phyloP scores from a whole-genome alignment of 2,888 invertebrate genomes.

The Hofmannophila pseudospretella region DNA sequence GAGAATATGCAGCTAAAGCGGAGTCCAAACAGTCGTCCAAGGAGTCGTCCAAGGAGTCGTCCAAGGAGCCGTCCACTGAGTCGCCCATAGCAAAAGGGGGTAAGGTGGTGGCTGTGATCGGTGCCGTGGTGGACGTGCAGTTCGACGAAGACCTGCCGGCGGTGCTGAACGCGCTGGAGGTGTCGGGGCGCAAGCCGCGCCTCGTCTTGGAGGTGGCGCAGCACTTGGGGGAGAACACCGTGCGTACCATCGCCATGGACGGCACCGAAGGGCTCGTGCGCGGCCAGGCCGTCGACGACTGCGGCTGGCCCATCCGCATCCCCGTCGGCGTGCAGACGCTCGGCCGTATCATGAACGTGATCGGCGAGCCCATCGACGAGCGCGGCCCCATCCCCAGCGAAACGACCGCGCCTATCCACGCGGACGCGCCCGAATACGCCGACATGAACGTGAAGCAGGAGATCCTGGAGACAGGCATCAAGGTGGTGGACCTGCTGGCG shows the following conservation, averaged over 20 bases:
- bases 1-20: constrained; percentile 63
- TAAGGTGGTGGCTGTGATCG: constrained; percentile 95
- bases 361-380: constrained; percentile 92
- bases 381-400: constrained; percentile 91
- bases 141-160: constrained; percentile 95
- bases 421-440: constrained; percentile 93
- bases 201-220: constrained; percentile 93
- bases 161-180: constrained; percentile 97
- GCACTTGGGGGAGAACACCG: constrained; percentile 94
- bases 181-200: constrained; percentile 87
- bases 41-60: too few relatives aligned
- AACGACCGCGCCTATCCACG: constrained; percentile 89
- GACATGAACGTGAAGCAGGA: constrained; percentile 95
- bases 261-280: constrained; percentile 94
- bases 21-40: too few relatives aligned
- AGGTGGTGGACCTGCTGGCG: constrained; percentile 94
- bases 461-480: constrained; percentile 95
- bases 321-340: constrained; percentile 94
- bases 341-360: constrained; percentile 96
- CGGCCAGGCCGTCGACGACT: constrained; percentile 89
- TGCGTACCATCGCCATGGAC: constrained; percentile 96
- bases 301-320: constrained; percentile 92
- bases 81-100: constrained; percentile 81
- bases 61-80: too few relatives aligned
- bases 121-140: constrained; percentile 98